A percentile compares a stretch with the other conserved stretches of the same genome.
Conservation (phyloP, 2,888 invertebrate species). For the Neria commutata region DNA sequence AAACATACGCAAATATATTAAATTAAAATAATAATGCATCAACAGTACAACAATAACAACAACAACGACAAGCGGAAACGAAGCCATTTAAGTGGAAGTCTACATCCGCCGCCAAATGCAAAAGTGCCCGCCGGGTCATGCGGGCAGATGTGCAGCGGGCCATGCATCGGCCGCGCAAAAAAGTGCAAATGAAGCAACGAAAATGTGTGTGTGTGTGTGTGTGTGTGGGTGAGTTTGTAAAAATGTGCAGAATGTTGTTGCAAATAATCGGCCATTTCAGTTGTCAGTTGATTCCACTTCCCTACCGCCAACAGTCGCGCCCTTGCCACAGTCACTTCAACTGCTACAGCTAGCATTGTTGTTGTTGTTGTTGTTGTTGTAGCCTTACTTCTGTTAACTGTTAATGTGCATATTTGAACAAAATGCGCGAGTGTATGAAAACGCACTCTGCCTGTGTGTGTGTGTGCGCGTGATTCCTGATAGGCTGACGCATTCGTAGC, state of each 20-base stretch:
- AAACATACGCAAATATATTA: slow-evolving; percentile 48
- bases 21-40: slow-evolving; percentile 25
- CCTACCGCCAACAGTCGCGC: no score
- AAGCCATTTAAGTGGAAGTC: slow-evolving; percentile 60
- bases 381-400: no score
- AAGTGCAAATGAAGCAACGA: slow-evolving; percentile 34
- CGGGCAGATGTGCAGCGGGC: slow-evolving; percentile 15
- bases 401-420: slow-evolving; percentile 42
- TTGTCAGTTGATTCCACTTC: slow-evolving; percentile 61
- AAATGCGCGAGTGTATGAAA: background rate
- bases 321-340: background rate
- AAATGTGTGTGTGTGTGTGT: slow-evolving; percentile 22
- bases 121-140: slow-evolving; percentile 46
- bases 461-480: background rate
- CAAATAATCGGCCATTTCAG: slow-evolving; percentile 61
- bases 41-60: slow-evolving; percentile 28
- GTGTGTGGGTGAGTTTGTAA: background rate
- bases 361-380: slow-evolving; percentile 35
- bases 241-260: slow-evolving; percentile 37
- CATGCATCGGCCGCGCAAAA: slow-evolving; percentile 28
- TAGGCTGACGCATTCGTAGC: background rate
- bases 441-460: background rate
- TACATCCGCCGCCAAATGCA: slow-evolving; percentile 46
- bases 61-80: slow-evolving; percentile 57
- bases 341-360: slow-evolving; percentile 7